Base-by-base conservation (phyloP, 2,797 vertebrate species). In the Coracias cyanogaster region DNA sequence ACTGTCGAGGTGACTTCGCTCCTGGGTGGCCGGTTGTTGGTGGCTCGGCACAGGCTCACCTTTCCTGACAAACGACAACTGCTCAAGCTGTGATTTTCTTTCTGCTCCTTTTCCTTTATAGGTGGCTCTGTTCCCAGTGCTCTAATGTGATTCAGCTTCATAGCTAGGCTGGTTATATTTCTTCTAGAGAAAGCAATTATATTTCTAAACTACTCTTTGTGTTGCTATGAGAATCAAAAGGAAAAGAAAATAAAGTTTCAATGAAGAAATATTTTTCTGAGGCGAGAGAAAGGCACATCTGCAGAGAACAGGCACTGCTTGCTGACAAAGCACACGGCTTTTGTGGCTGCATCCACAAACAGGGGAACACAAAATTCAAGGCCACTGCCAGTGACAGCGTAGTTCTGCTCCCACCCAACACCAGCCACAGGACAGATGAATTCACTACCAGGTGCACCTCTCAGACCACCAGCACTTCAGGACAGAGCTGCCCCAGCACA, bases 171-270 rank as follows among this genome's bases (percentile, higher is more conserved):
- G 67, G 78, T 95, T 57, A 51, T 87, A 96, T 90, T 95, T 92
- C 79, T 94, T 93, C 81, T 51, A 67, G 66, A 86, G 91, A 89
- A 60, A 80, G 94, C 82, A 92, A 94, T 95, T 96, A 86, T 57
- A 90, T 91, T 84, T 88, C 87, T 91, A 74, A 95, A 90, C 81
- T 82, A 54, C 82, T 81, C 73, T 93, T 93, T 94, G 92, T 82
- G 89, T 69, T 90, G 86, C 80, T 80, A n/a, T 3, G 18, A 93
- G 76, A 77, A 87, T 91, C 82, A 91, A 90, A 96, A n/a, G 11
- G 1, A 7, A 54, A 37, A 80, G 87, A 71, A 4, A 0, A 24
- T 39, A 39, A 91, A 45, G 69, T 69, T 94, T 91, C 94, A 90
- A 28, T 82, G 87, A 86, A 88, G 81, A 92, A 96, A 16, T 72